Evolutionary conservation across 2,888 invertebrate genomes (phyloP), one percentile per base, ranked within the genome.

Genomic region (Hyppa rectilinea): DNA sequence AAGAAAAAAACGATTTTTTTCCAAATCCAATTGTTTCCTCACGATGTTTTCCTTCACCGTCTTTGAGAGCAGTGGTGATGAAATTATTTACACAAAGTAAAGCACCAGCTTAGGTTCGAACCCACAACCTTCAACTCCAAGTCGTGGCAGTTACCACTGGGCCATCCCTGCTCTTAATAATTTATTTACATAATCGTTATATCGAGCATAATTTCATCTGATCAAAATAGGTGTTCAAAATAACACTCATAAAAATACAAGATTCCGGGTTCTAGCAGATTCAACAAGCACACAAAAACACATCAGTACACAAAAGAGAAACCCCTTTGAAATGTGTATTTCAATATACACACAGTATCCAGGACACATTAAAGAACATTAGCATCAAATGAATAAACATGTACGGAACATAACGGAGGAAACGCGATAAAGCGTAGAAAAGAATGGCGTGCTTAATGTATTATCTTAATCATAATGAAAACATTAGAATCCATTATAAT

Each of bases 301-400:
- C 36, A 62, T 34, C 14, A 55, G 52, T 38, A 17, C n/a, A 45
- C 20, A 50, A 55, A 47, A 14, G 40, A 45, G 23, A 31, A 60
- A 36, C 14, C 31, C 17, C 38, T 56, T 75, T 43, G 47, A 63
- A 75, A 67, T 62, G 49, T 78, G 14, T 36, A 52, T 59, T 71
- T 60, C 36, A 63, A 64, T 66, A 56, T 45, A n/a, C 47, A 50
- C 34, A n/a, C 47, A 55, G 63, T 61, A 75, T 61, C 23, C 50
- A 78, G 43, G 49, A 63, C 52, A 65, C 79, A 67, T 81, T 79
- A 75, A 71, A 79, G 75, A 65, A 74, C 73, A 82, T 82, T 80
- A 77, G 80, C 71, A 74, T 65, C 77, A 80, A 80, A 82, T 73
- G 82, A 82, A 76, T 81, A 81, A 81, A 79, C 79, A 79, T 72